Percentiles rank a stretch among this genome's conserved stretches.
Conservation (phyloP, 2,113 vertebrate species). For the Mola mola region DNA sequence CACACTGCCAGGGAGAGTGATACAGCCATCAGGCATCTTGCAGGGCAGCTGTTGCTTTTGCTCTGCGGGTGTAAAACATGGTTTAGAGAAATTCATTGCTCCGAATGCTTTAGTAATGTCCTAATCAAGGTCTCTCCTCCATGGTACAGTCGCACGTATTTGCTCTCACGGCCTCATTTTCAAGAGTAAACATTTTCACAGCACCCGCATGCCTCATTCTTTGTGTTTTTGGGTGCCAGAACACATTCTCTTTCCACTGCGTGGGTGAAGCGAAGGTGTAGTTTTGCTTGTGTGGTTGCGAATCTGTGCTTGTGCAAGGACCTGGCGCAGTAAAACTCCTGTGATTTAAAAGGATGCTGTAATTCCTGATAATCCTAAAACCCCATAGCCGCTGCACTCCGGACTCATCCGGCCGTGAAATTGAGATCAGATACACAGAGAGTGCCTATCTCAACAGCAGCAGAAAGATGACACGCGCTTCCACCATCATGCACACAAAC, state of each 20-base stretch:
- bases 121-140: slow-evolving; percentile 71
- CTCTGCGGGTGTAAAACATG: slow-evolving; percentile 66
- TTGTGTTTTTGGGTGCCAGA: slow-evolving; percentile 46
- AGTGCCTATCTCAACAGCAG: slow-evolving; percentile 49
- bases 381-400: slow-evolving; percentile 44
- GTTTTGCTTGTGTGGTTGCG: slow-evolving; percentile 22
- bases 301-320: slow-evolving; percentile 22
- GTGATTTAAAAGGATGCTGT: slow-evolving; percentile 50
- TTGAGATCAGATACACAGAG: slow-evolving; percentile 73
- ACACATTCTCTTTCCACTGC: slow-evolving; percentile 28
- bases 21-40: slow-evolving; percentile 63
- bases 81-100: slow-evolving; percentile 69
- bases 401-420: slow-evolving; percentile 74
- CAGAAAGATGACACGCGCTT: slow-evolving; percentile 39
- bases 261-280: slow-evolving; percentile 31
- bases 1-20: slow-evolving; percentile 52
- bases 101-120: slow-evolving; percentile 68
- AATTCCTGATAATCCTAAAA: slow-evolving; percentile 67
- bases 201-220: slow-evolving; percentile 74
- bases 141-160: slow-evolving; percentile 33
- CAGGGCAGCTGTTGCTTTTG: slow-evolving; percentile 74
- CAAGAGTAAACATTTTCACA: slow-evolving; percentile 75
- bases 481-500: slow-evolving; percentile 36
- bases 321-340: slow-evolving; percentile 30
- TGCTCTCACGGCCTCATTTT: slow-evolving; percentile 68